Conservation (phyloP, 2,888 invertebrate species). For the Odontocolon sp. region DNA sequence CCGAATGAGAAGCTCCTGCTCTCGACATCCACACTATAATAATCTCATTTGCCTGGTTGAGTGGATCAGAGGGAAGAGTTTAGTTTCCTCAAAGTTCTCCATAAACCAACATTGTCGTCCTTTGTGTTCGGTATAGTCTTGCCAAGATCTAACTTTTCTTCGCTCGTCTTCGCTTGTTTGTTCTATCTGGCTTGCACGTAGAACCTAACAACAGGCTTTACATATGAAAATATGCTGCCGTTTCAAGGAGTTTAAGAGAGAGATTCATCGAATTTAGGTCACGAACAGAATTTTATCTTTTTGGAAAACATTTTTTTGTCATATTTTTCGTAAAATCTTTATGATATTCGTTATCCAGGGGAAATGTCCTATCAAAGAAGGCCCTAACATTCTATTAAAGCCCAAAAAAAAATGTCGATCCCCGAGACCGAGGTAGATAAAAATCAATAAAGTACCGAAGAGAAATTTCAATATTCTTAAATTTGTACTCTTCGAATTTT, state of each 20-base stretch:
- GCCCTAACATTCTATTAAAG: too few species aligned
- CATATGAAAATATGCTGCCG: neutral
- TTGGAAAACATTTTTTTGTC: too few species aligned
- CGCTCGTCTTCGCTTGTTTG: conserved; percentile 20
- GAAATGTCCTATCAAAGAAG: too few species aligned
- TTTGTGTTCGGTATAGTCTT: neutral
- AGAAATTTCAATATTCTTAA: neutral
- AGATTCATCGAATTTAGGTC: too few species aligned
- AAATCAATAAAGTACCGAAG: too few species aligned
- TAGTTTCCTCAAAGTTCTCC: conserved; percentile 29
- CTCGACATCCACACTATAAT: conserved; percentile 18
- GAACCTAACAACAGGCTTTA: neutral
- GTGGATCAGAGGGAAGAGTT: neutral
- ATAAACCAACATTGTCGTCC: conserved; percentile 17
- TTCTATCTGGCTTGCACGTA: neutral
- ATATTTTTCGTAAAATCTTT: too few species aligned
- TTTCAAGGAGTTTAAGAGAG: neutral
- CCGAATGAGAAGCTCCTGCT: neutral
- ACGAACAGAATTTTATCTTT: too few species aligned
- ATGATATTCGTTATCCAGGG: too few species aligned
- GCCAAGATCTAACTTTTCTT: conserved; percentile 17
- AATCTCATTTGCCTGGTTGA: conserved; percentile 15
- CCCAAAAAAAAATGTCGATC: too few species aligned
- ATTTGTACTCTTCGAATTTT: neutral
- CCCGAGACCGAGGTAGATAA: too few species aligned